phyloP scores from a whole-genome alignment of 2,888 invertebrate species.

The Craniophora ligustri region DNA sequence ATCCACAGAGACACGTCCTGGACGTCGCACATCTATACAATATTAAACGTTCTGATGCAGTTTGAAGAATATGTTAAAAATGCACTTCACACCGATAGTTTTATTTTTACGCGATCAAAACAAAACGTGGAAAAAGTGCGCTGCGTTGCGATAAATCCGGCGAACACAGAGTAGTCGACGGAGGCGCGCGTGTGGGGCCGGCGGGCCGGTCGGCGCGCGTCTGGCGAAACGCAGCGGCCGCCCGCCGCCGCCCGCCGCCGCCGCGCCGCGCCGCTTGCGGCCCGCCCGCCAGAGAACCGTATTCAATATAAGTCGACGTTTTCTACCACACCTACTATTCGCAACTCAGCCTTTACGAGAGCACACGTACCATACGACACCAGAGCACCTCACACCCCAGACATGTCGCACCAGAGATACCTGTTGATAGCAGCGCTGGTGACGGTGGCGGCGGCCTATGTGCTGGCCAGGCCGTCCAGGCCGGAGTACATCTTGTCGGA shows the following conservation, averaged over 20 bases:
- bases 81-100: slow-evolving; percentile 35
- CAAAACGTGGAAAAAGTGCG: slow-evolving; percentile 1
- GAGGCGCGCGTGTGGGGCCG: neutral
- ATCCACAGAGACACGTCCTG: neutral
- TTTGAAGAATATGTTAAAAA: neutral
- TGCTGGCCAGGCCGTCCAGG: slow-evolving; percentile 53
- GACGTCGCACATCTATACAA: neutral
- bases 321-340: slow-evolving; percentile 64
- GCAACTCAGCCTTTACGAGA: slow-evolving; percentile 61
- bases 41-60: neutral
- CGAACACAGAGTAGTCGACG: neutral
- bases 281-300: slow-evolving; percentile 28
- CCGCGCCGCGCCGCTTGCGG: slow-evolving; percentile 28
- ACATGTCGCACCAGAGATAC: slow-evolving; percentile 46
- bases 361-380: slow-evolving; percentile 57
- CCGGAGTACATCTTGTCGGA: slow-evolving; percentile 66
- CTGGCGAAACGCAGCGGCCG: slow-evolving; percentile 13
- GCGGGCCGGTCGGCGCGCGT: slow-evolving; percentile 5
- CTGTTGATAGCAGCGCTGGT: slow-evolving; percentile 42
- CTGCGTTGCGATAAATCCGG: neutral
- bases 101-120: slow-evolving; percentile 7
- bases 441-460: slow-evolving; percentile 48
- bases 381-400: slow-evolving; percentile 24
- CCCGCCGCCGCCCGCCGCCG: slow-evolving; percentile 23
- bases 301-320: slow-evolving; percentile 50